These are phyloP conservation scores for Anguilla pacifica DNA, from an alignment of 2,797 vertebrate genomes.

Conservation along the genomic window DNA sequence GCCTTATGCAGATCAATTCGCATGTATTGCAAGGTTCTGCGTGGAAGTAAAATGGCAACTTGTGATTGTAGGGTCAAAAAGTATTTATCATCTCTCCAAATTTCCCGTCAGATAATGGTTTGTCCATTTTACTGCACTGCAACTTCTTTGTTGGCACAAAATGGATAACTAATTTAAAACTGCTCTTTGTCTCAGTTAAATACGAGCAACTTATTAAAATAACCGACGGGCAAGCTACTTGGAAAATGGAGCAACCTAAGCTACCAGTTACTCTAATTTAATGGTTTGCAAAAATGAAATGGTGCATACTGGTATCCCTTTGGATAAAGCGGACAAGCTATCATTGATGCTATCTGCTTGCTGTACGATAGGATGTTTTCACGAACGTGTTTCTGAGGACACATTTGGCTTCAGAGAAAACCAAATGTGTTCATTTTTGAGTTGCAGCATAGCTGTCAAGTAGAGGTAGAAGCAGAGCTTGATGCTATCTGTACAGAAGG, in stretches of 20 bases:
- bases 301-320: too few relatives aligned
- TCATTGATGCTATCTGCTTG: too few relatives aligned
- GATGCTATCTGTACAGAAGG: not conserved
- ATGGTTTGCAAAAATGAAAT: too few relatives aligned
- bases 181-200: not conserved
- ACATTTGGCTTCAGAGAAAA: not conserved
- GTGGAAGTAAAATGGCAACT: not conserved
- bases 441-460: not conserved
- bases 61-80: not conserved
- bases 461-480: not conserved
- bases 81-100: too few relatives aligned
- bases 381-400: not conserved
- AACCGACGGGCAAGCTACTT: not conserved
- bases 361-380: not conserved
- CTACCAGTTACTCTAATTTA: not conserved
- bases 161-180: not conserved
- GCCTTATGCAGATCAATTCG: not conserved
- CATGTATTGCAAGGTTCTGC: not conserved
- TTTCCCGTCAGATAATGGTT: not conserved
- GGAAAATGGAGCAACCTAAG: not conserved
- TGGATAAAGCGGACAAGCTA: too few relatives aligned
- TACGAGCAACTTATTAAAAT: not conserved
- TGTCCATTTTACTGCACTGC: not conserved
- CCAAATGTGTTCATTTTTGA: not conserved
- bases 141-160: not conserved